These are phyloP conservation scores for Drosophila atripex DNA, from an alignment of 2,888 invertebrate species.

Conservation along the genomic window DNA sequence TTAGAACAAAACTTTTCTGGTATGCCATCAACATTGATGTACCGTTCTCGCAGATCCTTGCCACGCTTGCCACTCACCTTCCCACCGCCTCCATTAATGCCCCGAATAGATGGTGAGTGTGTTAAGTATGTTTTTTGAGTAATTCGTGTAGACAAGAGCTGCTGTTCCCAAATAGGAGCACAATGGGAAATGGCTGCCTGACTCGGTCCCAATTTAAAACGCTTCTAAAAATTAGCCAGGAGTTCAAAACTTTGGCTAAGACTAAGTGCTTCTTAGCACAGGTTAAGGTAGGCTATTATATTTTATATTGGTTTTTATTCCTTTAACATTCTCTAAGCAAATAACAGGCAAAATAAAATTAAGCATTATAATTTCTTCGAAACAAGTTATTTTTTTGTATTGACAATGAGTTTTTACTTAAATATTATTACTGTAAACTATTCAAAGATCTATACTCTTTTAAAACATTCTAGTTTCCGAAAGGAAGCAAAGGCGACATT, in stretches of 20 bases:
- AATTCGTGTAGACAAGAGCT: conserved; percentile 51
- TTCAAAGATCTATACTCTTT: not conserved
- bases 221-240: conserved; percentile 33
- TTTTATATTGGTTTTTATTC: not conserved
- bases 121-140: conserved; percentile 67
- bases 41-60: conserved; percentile 47
- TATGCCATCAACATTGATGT: conserved; percentile 74
- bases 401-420: too few species aligned
- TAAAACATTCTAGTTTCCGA: not conserved
- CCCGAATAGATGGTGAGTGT: conserved; percentile 48
- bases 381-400: too few species aligned
- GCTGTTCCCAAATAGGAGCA: conserved; percentile 36
- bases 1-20: conserved; percentile 74
- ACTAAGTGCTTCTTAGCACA: not conserved
- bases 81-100: conserved; percentile 50
- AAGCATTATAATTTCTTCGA: too few species aligned
- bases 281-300: not conserved
- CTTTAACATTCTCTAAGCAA: too few species aligned
- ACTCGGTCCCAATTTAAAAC: conserved; percentile 10
- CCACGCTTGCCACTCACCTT: conserved; percentile 9
- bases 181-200: conserved; percentile 24
- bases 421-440: too few species aligned
- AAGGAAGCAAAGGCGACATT: not conserved
- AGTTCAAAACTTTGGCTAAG: conserved; percentile 17
- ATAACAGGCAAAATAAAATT: too few species aligned